Evolutionary conservation across 1,140 invertebrate species (phyloP), one percentile per base, ranked within the genome.

Genomic region (Lepidostoma basale): DNA sequence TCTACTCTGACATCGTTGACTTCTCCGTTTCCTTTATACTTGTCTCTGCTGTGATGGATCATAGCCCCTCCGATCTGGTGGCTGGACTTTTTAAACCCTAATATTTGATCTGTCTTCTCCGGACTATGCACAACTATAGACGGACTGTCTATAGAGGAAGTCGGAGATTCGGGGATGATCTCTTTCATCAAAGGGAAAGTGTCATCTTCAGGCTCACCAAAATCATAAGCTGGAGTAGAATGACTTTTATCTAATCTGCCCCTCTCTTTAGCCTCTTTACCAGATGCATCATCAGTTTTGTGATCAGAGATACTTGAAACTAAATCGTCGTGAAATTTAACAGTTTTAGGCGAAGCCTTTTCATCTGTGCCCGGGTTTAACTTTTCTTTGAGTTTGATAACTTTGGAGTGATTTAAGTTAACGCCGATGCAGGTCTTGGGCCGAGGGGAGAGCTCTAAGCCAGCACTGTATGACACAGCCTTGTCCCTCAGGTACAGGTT

Each of bases 211-310:
- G 70, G 67, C 68, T 81, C 77, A 1, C 82, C 84, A 71, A 88
- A 83, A 77, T 92, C 89, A 77, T 92, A 92, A 0, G 89, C 88
- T 0, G 90, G 90, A 3, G 89, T 91, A 68, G 90, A 92, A 74
- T 89, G 86, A 74, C 88, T 90, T 78, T 92, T 92, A 78, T 92
- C 90, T 39, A 92, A 78, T 69, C 83, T 84, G 39, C 82, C 89
- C 39, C 84, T 83, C 68, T 75, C 75, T 54, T 73, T 75, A 10
- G 69, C 39, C 62, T 73, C 42, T 60, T 49, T 56, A 36, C 67
- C 49, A 23, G 62, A 22, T 12, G 10, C 5, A n/a, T 59, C 54
- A 22, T 59, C 36, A 42, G 18, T 60, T 26, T 36, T 26, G 52
- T 58, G 42, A 28, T 58, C 73, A 42, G 74, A 69, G 44, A 73